phyloP scores from a whole-genome alignment of 2,797 vertebrate genomes.

The Kryptopterus vitreolus region DNA sequence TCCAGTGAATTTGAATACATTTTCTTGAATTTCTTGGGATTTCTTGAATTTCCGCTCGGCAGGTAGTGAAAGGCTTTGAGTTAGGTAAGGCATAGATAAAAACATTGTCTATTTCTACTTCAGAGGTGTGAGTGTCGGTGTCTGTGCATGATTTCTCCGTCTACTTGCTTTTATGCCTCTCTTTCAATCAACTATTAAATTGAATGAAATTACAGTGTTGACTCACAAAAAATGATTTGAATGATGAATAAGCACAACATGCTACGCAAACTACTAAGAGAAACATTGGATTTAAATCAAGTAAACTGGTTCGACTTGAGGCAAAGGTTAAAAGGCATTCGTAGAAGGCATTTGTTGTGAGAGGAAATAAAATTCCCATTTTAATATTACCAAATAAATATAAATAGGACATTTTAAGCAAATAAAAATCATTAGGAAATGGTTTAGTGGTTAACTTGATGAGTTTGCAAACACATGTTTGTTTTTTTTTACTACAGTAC shows the following conservation, averaged over 20 bases:
- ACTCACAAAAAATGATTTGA: neutral
- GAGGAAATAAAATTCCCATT: neutral
- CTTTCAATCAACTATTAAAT: neutral
- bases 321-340: neutral
- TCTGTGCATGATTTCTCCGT: conserved; percentile 6
- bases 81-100: neutral
- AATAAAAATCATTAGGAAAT: neutral
- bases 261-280: neutral
- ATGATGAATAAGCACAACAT: neutral
- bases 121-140: no score
- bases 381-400: neutral
- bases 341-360: neutral
- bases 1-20: conserved; percentile 25
- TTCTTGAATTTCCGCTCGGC: conserved; percentile 16
- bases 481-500: no score
- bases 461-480: no score
- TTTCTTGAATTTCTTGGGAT: conserved; percentile 10
- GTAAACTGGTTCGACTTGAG: neutral
- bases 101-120: conserved; percentile 11
- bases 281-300: neutral
- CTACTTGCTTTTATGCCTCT: neutral
- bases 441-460: neutral
- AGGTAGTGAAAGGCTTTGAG: neutral
- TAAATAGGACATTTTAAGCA: neutral
- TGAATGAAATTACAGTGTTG: no score